Percentiles rank a stretch among this genome's conserved stretches.
Evolutionary conservation across 2,888 invertebrate species (phyloP).

Genomic region (Anodontia alba): DNA sequence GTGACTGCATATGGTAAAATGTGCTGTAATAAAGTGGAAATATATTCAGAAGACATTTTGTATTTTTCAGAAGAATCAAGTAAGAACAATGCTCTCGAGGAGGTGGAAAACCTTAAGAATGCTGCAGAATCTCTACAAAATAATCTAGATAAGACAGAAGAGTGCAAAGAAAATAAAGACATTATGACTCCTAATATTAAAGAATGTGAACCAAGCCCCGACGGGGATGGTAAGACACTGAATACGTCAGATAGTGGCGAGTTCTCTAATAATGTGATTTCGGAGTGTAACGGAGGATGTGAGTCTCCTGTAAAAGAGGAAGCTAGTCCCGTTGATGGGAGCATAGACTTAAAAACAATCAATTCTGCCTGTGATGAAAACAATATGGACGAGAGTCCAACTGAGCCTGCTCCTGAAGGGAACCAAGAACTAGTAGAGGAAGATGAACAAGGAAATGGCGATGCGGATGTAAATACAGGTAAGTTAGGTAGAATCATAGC

Average conservation of each 20-base stretch:
- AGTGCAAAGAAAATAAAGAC: constrained; percentile 53
- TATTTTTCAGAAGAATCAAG: constrained; percentile 40
- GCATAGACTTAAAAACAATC: constrained; percentile 15
- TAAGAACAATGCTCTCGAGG: constrained; percentile 47
- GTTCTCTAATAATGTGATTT: constrained; percentile 22
- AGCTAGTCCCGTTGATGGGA: neutral
- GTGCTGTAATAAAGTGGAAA: no score
- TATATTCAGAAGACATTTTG: no score
- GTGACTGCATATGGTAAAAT: no score
- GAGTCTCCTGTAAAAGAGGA: constrained; percentile 64
- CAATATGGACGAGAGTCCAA: constrained; percentile 55
- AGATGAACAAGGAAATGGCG: constrained; percentile 47
- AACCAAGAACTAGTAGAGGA: constrained; percentile 5
- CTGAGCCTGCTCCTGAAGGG: constrained; percentile 33
- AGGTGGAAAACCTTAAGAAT: constrained; percentile 60
- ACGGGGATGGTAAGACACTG: constrained; percentile 12
- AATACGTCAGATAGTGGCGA: constrained; percentile 51
- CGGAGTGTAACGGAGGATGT: constrained; percentile 75
- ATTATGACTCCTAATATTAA: constrained; percentile 60
- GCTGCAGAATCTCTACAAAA: constrained; percentile 59
- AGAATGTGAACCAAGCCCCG: constrained; percentile 59
- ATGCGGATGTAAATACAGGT: constrained; percentile 47
- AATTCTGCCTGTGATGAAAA: constrained; percentile 59
- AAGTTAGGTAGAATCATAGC: constrained; percentile 7
- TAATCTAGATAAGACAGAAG: constrained; percentile 49